Conservation (phyloP, 2,113 vertebrate genomes). For the Cinclus mexicanus region DNA sequence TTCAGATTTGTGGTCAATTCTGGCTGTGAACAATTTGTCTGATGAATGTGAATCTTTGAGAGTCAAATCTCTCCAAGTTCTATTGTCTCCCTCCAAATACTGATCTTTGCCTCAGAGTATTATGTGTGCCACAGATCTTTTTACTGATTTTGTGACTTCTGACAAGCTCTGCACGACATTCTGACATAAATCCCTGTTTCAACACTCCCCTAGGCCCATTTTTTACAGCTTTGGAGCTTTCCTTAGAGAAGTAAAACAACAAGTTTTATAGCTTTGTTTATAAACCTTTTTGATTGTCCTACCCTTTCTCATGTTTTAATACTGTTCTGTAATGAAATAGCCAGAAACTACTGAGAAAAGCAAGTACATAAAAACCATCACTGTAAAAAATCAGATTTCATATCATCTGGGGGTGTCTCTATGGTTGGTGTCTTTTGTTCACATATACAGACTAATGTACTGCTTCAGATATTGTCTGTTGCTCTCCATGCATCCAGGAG, state of each 20-base stretch:
- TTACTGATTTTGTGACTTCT: neutral
- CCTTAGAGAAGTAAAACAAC: neutral
- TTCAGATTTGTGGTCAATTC: neutral
- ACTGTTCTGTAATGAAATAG: neutral
- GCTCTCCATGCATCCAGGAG: neutral
- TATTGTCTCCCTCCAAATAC: neutral
- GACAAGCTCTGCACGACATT: neutral
- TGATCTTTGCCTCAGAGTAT: neutral
- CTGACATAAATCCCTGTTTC: neutral
- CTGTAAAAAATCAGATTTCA: neutral
- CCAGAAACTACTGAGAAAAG: neutral
- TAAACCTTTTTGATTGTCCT: neutral
- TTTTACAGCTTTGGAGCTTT: neutral
- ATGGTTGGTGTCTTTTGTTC: neutral
- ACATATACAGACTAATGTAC: neutral
- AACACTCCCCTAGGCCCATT: neutral
- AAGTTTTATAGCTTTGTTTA: conserved; percentile 20
- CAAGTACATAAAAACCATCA: neutral
- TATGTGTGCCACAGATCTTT: neutral
- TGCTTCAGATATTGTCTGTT: neutral
- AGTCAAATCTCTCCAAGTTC: neutral
- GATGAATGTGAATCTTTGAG: neutral
- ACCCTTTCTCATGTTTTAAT: neutral
- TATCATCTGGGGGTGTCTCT: neutral
- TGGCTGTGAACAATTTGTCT: neutral